Percentiles rank a stretch among this genome's conserved stretches.
These are phyloP conservation scores for Sitta carolinensis DNA, from an alignment of 2,797 vertebrate species.

Conservation along the genomic window DNA sequence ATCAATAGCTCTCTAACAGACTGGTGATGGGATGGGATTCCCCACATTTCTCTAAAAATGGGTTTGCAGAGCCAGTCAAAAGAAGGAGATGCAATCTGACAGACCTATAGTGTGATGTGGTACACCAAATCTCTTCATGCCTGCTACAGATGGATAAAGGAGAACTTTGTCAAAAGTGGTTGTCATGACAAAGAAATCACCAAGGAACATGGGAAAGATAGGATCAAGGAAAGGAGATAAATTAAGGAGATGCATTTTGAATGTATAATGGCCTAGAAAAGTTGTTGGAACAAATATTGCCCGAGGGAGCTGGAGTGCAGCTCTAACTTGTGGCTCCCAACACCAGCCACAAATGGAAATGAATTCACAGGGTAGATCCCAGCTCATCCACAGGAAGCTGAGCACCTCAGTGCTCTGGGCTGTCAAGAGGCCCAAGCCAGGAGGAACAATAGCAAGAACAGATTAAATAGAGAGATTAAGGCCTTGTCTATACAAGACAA, in stretches of 20 bases:
- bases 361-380: neutral
- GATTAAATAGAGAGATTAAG: conserved; percentile 40
- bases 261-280: neutral
- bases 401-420: neutral
- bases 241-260: conserved; percentile 14
- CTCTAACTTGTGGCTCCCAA: neutral
- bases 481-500: conserved; percentile 62
- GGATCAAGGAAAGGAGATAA: neutral
- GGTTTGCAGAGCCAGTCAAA: neutral
- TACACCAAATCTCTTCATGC: neutral
- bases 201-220: neutral
- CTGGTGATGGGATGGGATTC: neutral
- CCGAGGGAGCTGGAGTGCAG: neutral
- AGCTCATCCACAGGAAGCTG: neutral
- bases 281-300: neutral
- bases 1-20: neutral
- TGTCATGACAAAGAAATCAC: conserved; percentile 4
- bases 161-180: neutral
- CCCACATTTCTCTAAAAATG: neutral
- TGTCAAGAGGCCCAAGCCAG: neutral
- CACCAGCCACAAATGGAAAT: conserved; percentile 7
- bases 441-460: conserved; percentile 27
- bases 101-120: neutral
- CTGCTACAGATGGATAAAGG: neutral
- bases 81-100: neutral